These are phyloP conservation scores for Euclidia mi DNA, from an alignment of 2,888 invertebrate species.

Conservation along the genomic window DNA sequence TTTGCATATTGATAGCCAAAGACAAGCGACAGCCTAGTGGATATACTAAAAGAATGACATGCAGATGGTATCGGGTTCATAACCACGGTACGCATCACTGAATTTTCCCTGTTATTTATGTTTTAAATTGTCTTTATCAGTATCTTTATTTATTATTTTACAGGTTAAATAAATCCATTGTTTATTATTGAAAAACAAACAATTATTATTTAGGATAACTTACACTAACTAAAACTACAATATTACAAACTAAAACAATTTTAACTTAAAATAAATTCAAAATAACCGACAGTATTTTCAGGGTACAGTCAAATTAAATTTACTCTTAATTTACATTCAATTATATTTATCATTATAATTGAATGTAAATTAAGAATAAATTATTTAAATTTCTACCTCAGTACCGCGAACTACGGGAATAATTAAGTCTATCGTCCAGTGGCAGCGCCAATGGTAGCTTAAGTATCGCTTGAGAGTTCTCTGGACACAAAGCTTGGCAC, in stretches of 20 bases:
- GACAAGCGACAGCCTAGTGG: too few species aligned
- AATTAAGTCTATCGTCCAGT: conserved; percentile 40
- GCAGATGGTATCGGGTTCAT: too few species aligned
- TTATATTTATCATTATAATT: conserved; percentile 19
- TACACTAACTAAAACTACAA: too few species aligned
- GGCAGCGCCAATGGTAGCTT: conserved; percentile 38
- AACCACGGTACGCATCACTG: too few species aligned
- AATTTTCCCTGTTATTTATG: too few species aligned
- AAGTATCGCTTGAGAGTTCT: conserved; percentile 31
- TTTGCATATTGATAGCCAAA: too few species aligned
- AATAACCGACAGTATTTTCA: background rate
- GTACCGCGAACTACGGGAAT: conserved; percentile 22
- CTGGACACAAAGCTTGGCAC: conserved; percentile 37
- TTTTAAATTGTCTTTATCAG: too few species aligned
- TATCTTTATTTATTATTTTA: too few species aligned
- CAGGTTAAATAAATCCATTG: too few species aligned
- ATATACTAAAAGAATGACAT: too few species aligned
- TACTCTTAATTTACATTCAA: conserved; percentile 17
- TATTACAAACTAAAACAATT: background rate
- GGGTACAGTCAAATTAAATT: conserved; percentile 12
- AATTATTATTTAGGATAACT: too few species aligned
- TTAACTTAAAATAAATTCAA: background rate
- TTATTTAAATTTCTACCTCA: conserved; percentile 20
- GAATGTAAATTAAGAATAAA: conserved; percentile 32
- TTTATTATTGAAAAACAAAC: too few species aligned